Percentiles rank a stretch among this genome's conserved stretches.
Evolutionary conservation across 2,797 vertebrate species (phyloP).

Genomic region (Megalops cyprinoides): DNA sequence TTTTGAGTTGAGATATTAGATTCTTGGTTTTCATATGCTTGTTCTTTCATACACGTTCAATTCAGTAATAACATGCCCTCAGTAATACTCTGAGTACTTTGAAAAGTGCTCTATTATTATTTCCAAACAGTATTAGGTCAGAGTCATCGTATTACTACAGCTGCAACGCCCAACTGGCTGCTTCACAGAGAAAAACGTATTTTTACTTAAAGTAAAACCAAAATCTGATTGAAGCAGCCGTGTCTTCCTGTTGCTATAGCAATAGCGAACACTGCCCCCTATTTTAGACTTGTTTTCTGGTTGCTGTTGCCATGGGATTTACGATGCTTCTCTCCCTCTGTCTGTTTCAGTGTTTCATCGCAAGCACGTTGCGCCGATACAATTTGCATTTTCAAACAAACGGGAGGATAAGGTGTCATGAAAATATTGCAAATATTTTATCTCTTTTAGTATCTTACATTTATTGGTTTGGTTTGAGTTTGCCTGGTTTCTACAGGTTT

Average conservation of each 20-base stretch:
- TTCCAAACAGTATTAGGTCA: constrained; percentile 39
- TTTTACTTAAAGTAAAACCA: constrained; percentile 75
- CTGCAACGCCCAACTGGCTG: constrained; percentile 55
- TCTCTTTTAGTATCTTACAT: constrained; percentile 49
- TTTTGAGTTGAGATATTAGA: too few species aligned
- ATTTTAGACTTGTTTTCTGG: constrained; percentile 85
- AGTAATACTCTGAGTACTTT: constrained; percentile 26
- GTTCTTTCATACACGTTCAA: background rate
- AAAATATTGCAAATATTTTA: background rate
- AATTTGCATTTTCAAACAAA: background rate
- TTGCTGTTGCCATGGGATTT: constrained; percentile 88
- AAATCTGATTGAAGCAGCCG: constrained; percentile 69
- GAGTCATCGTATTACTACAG: constrained; percentile 41
- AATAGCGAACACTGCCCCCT: constrained; percentile 86
- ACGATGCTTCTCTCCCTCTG: constrained; percentile 64
- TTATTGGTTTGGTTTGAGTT: too few species aligned
- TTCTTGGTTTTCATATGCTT: too few species aligned
- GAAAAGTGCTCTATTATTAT: constrained; percentile 32
- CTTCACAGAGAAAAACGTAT: constrained; percentile 60
- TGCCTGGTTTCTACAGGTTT: too few species aligned
- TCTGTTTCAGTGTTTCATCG: constrained; percentile 33
- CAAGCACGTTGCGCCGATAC: too few species aligned
- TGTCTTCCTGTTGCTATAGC: constrained; percentile 84
- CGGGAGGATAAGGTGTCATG: background rate
- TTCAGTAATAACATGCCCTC: background rate